A percentile compares a stretch with the other conserved stretches of the same genome.
These are phyloP conservation scores for Piscicola geometra DNA, from an alignment of 2,888 invertebrate genomes.

Conservation along the genomic window DNA sequence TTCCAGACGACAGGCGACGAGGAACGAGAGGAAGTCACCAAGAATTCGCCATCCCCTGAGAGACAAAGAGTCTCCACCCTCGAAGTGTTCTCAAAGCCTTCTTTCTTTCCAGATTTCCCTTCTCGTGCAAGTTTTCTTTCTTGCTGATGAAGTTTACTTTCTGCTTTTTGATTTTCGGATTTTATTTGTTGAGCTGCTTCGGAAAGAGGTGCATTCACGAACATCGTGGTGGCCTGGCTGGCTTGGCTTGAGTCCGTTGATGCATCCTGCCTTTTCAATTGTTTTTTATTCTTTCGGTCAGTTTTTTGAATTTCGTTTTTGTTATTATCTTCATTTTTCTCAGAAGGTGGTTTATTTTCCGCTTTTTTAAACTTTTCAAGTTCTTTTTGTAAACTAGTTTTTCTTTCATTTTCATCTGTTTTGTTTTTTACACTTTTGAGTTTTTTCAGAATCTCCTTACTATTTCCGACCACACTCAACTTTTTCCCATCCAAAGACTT, in stretches of 20 bases:
- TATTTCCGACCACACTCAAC: neutral
- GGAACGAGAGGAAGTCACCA: slow-evolving; percentile 11
- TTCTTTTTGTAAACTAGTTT: too few species aligned
- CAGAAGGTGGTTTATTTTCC: neutral
- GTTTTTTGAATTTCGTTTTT: neutral
- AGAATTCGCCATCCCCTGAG: neutral
- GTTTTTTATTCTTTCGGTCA: neutral
- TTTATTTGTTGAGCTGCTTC: neutral
- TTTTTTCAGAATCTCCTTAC: neutral
- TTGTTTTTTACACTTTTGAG: neutral
- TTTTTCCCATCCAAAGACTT: neutral
- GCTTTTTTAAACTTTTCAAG: neutral
- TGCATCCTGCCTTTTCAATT: neutral
- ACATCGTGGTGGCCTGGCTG: too few species aligned
- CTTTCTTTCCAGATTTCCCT: neutral
- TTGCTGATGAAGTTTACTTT: neutral
- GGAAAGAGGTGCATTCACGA: neutral
- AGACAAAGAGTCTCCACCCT: neutral
- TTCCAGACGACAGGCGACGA: slow-evolving; percentile 17
- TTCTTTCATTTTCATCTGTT: too few species aligned
- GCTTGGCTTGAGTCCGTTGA: too few species aligned
- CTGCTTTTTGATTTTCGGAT: neutral
- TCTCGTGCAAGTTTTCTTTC: too few species aligned
- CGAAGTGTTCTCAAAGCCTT: neutral
- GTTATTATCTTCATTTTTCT: neutral